phyloP scores from a whole-genome alignment of 2,888 invertebrate species.

The Drosophila limbata region DNA sequence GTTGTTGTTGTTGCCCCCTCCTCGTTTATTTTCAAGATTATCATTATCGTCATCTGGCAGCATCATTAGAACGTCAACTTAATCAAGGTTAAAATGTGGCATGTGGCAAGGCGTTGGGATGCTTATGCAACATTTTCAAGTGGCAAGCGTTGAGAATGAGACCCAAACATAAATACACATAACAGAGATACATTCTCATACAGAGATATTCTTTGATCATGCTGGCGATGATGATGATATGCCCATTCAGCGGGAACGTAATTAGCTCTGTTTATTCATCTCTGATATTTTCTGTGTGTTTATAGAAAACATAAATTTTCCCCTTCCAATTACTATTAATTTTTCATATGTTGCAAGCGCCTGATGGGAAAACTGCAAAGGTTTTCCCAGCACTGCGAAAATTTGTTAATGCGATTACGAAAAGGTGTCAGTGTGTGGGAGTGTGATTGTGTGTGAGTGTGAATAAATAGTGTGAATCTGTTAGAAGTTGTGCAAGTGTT shows the following conservation, averaged over 20 bases:
- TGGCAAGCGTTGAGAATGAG: slow-evolving; percentile 32
- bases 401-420: slow-evolving; percentile 51
- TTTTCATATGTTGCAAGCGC: slow-evolving; percentile 36
- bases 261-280: slow-evolving; percentile 51
- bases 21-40: slow-evolving; percentile 21
- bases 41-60: slow-evolving; percentile 43
- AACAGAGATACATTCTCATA: neutral
- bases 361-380: slow-evolving; percentile 38
- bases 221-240: slow-evolving; percentile 35
- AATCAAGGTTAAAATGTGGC: slow-evolving; percentile 73
- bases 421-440: slow-evolving; percentile 11
- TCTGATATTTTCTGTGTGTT: slow-evolving; percentile 13
- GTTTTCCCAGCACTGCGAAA: slow-evolving; percentile 28
- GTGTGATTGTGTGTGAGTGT: too few species aligned
- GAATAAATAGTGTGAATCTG: slow-evolving; percentile 17
- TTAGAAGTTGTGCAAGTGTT: slow-evolving; percentile 47
- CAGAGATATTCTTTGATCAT: slow-evolving; percentile 31
- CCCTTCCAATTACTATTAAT: slow-evolving; percentile 13
- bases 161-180: slow-evolving; percentile 16
- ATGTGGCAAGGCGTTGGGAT: slow-evolving; percentile 41
- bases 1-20: slow-evolving; percentile 39
- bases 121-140: slow-evolving; percentile 51
- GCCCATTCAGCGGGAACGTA: slow-evolving; percentile 25
- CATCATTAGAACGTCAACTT: slow-evolving; percentile 77
- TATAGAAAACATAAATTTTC: slow-evolving; percentile 42